Base-by-base conservation (phyloP, 2,888 invertebrate genomes). In the Eremobia ochroleuca region DNA sequence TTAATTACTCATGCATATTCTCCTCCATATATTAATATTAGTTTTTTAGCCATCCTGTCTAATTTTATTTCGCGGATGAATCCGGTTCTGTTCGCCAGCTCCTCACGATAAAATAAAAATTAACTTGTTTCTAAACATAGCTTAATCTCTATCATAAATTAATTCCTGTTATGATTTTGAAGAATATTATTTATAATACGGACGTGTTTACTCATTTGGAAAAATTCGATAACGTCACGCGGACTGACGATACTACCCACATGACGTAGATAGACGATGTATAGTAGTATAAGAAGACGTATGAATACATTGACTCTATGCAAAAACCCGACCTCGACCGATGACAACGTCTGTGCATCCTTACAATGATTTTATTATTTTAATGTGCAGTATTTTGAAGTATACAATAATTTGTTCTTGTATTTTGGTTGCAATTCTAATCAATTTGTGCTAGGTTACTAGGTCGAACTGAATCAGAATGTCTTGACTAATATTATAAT, bases 291-390 rank as follows among this genome's bases (percentile, higher is more conserved):
- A 55, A 11, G 34, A 82, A 75, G 43, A 62, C 55, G 49, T 67
- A 64, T 81, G 72, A 85, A 78, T 73, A 66, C 49, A 73, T 73
- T 76, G 65, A 77, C 52, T 73, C 40, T 84, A 28, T 61, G 76
- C 79, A 67, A 85, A 79, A 77, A 58, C 31, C 59, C 43, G 72
- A 76, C 87, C 84, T 85, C 76, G 73, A 81, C 73, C 77, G 64
- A 64, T 64, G 77, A 86, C 73, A 86, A 80, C 83, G 77, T 49
- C 40, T 66, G 68, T 64, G 62, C 52, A 83, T 76, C 64, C 59
- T 74, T 59, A 55, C 43, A 58, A 59, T 58, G 49, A 49, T 46
- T 65, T 64, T 81, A 62, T 28, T 65, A 55, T 37, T 62, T 31
- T 25, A 77, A 62, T 1, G 21, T 70, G 67, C 46, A 65, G 28